Conservation (phyloP, 2,797 vertebrate species). For the Lemur catta region DNA sequence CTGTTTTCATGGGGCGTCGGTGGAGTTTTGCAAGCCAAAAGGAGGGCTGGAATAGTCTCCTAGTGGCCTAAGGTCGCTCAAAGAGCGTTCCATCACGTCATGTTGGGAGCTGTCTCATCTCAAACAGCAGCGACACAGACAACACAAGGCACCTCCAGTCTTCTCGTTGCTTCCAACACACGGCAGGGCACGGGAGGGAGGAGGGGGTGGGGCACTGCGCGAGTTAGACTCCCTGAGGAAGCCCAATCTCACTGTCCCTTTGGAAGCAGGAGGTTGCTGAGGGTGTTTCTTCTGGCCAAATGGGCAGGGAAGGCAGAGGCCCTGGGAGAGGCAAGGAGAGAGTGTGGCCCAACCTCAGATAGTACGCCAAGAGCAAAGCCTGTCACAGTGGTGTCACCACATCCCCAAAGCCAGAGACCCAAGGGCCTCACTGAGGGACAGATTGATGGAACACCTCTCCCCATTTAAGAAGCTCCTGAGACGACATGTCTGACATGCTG, state of each 20-base stretch:
- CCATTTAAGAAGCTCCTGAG: not conserved
- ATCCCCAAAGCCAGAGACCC: not conserved
- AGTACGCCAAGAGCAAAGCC: rapidly evolving
- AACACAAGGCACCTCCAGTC: rapidly evolving
- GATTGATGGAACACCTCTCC: not conserved
- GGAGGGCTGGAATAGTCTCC: not conserved
- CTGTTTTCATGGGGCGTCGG: not conserved
- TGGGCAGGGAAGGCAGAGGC: not conserved
- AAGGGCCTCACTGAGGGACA: not conserved
- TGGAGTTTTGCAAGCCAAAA: not conserved
- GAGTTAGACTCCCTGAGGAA: not conserved
- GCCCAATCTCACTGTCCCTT: not conserved
- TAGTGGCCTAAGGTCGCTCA: not conserved
- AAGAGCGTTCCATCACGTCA: not conserved
- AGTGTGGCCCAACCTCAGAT: not conserved
- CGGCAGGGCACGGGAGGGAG: not conserved
- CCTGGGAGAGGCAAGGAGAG: not conserved
- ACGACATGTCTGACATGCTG: not conserved
- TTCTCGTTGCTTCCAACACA: not conserved
- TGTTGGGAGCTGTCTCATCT: not conserved
- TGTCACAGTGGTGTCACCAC: rapidly evolving
- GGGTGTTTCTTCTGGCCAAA: not conserved
- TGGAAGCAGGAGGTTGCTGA: not conserved
- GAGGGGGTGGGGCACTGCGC: not conserved
- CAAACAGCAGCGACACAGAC: not conserved